Percentiles rank a stretch among this genome's conserved stretches.
These are phyloP conservation scores for Neocrepidodera transversa DNA, from an alignment of 2,888 invertebrate genomes.

Conservation along the genomic window DNA sequence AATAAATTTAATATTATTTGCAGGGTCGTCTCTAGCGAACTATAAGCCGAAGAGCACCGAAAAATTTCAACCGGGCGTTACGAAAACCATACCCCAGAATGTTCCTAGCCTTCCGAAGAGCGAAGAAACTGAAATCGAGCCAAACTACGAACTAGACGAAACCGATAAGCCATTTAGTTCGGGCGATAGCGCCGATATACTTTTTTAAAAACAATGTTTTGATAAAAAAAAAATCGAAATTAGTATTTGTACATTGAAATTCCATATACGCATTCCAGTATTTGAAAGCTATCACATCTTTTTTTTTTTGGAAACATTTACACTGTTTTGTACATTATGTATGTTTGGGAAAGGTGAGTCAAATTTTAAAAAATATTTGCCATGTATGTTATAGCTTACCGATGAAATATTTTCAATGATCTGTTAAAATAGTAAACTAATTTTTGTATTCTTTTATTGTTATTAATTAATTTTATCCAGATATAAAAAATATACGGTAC, in stretches of 20 bases:
- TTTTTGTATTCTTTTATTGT: too few relatives aligned
- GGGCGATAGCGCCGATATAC: constrained; percentile 58
- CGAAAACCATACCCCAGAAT: constrained; percentile 62
- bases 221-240: constrained; percentile 3
- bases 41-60: constrained; percentile 83
- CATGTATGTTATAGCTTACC: neutral
- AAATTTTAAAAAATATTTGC: neutral
- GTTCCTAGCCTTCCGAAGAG: constrained; percentile 65
- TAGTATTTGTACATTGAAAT: constrained; percentile 29
- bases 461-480: too few relatives aligned
- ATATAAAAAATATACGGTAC: too few relatives aligned
- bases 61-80: constrained; percentile 81
- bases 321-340: constrained; percentile 35
- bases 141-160: constrained; percentile 44
- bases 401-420: too few relatives aligned
- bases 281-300: constrained; percentile 34
- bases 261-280: constrained; percentile 38
- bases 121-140: constrained; percentile 71
- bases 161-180: constrained; percentile 56
- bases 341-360: neutral
- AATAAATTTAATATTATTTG: too few relatives aligned
- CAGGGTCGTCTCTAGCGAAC: constrained; percentile 70
- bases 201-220: constrained; percentile 50
- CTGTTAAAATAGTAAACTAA: neutral
- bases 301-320: constrained; percentile 40